A percentile compares a stretch with the other conserved stretches of the same genome.
These are phyloP conservation scores for Thymelicus acteon DNA, from an alignment of 2,888 invertebrate genomes.

Conservation along the genomic window DNA sequence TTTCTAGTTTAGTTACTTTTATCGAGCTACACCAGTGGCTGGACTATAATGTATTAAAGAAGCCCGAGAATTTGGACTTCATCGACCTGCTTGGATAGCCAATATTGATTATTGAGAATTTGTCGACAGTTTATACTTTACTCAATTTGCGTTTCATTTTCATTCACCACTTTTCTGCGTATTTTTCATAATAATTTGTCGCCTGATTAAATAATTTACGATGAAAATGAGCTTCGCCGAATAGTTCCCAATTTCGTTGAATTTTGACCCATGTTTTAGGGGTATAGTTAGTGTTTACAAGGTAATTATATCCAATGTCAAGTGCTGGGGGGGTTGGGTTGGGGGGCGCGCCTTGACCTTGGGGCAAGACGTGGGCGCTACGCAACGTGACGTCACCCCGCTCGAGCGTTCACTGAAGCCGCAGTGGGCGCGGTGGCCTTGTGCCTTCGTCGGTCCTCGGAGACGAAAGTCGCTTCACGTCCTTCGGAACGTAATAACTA, in stretches of 20 bases:
- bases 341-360: conserved; percentile 62
- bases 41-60: no score
- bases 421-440: background rate
- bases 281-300: background rate
- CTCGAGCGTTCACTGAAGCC: conserved; percentile 47
- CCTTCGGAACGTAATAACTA: conserved; percentile 1
- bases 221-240: background rate
- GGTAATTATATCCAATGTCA: conserved; percentile 59
- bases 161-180: background rate
- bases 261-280: background rate
- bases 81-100: no score
- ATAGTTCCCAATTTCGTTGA: conserved; percentile 1
- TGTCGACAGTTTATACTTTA: background rate
- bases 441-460: conserved; percentile 17
- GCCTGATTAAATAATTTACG: background rate
- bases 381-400: conserved; percentile 68
- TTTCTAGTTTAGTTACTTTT: no score
- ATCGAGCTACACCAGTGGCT: no score
- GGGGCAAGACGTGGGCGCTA: conserved; percentile 60
- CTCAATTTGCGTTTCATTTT: background rate
- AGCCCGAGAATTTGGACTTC: no score
- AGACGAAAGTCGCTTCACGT: conserved; percentile 11
- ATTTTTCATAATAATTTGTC: background rate
- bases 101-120: no score
- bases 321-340: conserved; percentile 62